A percentile compares a stretch with the other conserved stretches of the same genome.
Evolutionary conservation across 35 echinoderm and acorn worm genomes (phyloP).

Genomic region (Holothuria glaberrima): DNA sequence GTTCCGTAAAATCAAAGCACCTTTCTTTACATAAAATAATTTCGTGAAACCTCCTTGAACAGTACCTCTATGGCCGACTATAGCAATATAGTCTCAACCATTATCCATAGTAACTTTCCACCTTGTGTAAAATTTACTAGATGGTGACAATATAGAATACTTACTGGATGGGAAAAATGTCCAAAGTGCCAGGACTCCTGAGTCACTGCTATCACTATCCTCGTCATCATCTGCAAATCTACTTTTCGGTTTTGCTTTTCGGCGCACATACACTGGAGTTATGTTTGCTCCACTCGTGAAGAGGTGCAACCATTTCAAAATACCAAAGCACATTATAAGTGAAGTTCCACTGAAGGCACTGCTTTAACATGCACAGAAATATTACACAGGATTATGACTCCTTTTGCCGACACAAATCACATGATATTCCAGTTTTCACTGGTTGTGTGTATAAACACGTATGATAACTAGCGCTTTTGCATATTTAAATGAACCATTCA

Average conservation of each 20-base stretch:
- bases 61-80: no score
- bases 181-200: slow-evolving; percentile 37
- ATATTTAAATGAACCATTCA: no score
- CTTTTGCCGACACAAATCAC: no score
- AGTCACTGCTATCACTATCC: slow-evolving; percentile 15
- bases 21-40: no score
- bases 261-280: slow-evolving; percentile 38
- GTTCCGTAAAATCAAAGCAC: no score
- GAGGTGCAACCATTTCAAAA: slow-evolving; percentile 51
- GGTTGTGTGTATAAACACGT: no score
- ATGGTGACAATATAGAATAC: not conserved
- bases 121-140: no score
- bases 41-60: no score
- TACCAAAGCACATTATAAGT: slow-evolving; percentile 40
- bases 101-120: no score
- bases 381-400: not conserved
- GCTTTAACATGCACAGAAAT: not conserved
- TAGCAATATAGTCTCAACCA: no score
- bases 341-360: no score
- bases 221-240: slow-evolving; percentile 32
- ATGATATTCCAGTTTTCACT: no score
- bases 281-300: slow-evolving; percentile 49
- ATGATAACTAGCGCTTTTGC: not conserved
- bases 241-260: slow-evolving; percentile 43
- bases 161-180: slow-evolving; percentile 55